Conservation (phyloP, 2,888 invertebrate species). For the Apamea monoglypha region DNA sequence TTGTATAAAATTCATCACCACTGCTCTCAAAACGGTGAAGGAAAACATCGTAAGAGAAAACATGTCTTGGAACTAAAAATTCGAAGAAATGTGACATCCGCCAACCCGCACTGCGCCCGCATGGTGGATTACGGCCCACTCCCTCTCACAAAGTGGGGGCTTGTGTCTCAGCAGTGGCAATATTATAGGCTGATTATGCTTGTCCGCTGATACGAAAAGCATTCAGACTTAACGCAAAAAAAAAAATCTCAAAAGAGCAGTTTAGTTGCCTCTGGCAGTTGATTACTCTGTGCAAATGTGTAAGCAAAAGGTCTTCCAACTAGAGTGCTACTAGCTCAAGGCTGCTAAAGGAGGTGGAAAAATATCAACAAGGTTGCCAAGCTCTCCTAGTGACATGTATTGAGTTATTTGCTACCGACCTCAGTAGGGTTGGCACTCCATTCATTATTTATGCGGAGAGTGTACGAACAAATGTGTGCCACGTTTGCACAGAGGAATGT, state of each 20-base stretch:
- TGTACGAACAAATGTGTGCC: slow-evolving; percentile 37
- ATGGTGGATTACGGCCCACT: no score
- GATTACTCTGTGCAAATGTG: slow-evolving; percentile 28
- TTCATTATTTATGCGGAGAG: slow-evolving; percentile 55
- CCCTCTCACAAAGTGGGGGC: no score
- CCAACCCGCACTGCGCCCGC: no score
- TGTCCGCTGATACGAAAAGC: background rate
- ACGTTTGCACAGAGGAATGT: slow-evolving; percentile 37
- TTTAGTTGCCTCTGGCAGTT: background rate
- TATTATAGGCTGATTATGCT: no score
- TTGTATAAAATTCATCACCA: no score
- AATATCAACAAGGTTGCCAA: slow-evolving; percentile 29
- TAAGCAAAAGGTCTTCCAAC: slow-evolving; percentile 13
- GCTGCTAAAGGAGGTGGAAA: slow-evolving; percentile 28
- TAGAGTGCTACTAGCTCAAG: slow-evolving; percentile 47
- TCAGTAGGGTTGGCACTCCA: slow-evolving; percentile 35
- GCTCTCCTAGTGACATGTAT: slow-evolving; percentile 23
- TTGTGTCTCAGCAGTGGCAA: no score
- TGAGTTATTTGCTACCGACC: slow-evolving; percentile 49
- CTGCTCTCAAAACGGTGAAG: no score
- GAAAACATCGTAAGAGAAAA: no score
- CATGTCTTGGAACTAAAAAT: no score
- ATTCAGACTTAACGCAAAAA: background rate
- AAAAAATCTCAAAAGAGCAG: background rate
- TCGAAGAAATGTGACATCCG: no score